phyloP scores from a whole-genome alignment of 2,113 vertebrate species.

The Tenrec ecaudatus region DNA sequence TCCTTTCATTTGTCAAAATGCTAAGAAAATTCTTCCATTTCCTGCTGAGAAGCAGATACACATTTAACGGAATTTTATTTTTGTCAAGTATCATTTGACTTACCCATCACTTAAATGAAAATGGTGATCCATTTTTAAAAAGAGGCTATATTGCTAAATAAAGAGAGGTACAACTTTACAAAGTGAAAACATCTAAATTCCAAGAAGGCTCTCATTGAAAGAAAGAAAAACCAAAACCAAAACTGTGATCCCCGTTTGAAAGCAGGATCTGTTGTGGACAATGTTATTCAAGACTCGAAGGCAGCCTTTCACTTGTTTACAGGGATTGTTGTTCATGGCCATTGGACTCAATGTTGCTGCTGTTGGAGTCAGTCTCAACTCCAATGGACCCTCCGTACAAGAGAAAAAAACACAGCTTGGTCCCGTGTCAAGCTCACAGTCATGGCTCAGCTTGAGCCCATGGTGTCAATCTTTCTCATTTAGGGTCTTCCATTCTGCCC shows the following conservation, averaged over 20 bases:
- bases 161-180: conserved; percentile 16
- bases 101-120: conserved; percentile 27
- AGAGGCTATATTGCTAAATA: neutral
- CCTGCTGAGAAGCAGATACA: conserved; percentile 34
- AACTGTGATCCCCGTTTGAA: conserved; percentile 27
- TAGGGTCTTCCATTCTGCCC: no score
- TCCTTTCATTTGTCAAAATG: conserved; percentile 47
- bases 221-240: neutral
- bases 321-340: neutral
- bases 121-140: conserved; percentile 3
- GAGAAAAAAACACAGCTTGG: no score
- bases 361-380: no score
- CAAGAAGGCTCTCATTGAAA: neutral
- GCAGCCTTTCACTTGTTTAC: conserved; percentile 11
- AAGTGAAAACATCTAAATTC: conserved; percentile 1
- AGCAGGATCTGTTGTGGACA: neutral
- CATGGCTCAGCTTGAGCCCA: no score
- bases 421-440: no score
- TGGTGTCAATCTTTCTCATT: no score
- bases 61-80: conserved; percentile 28
- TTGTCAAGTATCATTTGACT: conserved; percentile 33
- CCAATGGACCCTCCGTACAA: no score
- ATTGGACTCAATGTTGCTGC: no score
- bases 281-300: neutral
- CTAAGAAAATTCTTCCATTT: conserved; percentile 33